A percentile compares a stretch with the other conserved stretches of the same genome.
Conservation (phyloP, 1,140 invertebrate genomes). For the Kradibia gibbosae region DNA sequence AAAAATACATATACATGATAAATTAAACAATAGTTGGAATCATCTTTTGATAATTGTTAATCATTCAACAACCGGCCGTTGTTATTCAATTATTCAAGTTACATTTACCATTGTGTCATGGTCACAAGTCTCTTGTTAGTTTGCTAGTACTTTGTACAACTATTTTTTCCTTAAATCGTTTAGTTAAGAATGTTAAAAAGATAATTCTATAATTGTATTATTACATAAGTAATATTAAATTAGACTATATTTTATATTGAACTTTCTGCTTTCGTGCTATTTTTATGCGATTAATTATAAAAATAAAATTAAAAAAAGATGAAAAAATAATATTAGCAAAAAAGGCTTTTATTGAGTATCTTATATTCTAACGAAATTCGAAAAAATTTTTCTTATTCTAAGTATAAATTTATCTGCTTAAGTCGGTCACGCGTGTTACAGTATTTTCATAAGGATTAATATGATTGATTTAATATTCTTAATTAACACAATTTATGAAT, state of each 20-base stretch:
- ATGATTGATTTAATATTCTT: slow-evolving; percentile 10
- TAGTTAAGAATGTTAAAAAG: slow-evolving; percentile 1
- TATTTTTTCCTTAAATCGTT: slow-evolving; percentile 16
- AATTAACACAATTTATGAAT: slow-evolving; percentile 16
- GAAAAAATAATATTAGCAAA: background rate
- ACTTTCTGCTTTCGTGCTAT: background rate
- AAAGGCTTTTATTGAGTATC: background rate
- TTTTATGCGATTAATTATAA: background rate
- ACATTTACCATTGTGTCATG: slow-evolving; percentile 39
- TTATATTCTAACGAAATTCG: background rate
- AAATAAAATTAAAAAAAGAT: background rate
- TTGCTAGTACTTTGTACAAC: background rate
- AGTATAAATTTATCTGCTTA: background rate
- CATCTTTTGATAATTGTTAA: slow-evolving; percentile 32
- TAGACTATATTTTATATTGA: background rate
- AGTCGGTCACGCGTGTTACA: background rate
- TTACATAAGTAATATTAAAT: background rate
- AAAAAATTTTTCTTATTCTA: background rate
- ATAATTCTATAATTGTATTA: background rate
- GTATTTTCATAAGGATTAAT: slow-evolving; percentile 9
- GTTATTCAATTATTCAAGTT: slow-evolving; percentile 40
- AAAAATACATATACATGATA: slow-evolving; percentile 14
- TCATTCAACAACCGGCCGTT: background rate
- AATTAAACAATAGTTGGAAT: slow-evolving; percentile 37
- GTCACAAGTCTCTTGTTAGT: background rate